Conservation (phyloP, 2,113 vertebrate genomes). For the Garra rufa region DNA sequence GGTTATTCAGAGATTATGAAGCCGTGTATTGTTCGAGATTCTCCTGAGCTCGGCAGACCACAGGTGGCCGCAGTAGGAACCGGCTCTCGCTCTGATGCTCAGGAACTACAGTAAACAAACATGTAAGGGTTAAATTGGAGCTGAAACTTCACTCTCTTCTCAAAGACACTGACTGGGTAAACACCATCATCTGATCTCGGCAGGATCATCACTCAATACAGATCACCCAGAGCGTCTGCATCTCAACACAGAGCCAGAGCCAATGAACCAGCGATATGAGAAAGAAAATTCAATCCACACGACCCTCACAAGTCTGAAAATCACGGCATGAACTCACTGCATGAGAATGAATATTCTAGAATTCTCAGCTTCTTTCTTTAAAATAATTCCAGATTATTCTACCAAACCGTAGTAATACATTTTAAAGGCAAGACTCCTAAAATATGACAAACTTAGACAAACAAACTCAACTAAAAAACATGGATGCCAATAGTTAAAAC, state of each 20-base stretch:
- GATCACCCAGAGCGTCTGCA: constrained; percentile 29
- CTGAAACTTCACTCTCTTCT: constrained; percentile 15
- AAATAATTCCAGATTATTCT: constrained; percentile 8
- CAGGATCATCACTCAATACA: constrained; percentile 45
- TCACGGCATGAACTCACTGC: neutral
- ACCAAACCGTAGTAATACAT: neutral
- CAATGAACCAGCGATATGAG: constrained; percentile 18
- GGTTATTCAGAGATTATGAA: neutral
- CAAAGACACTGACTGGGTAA: constrained; percentile 24
- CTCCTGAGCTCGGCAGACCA: neutral
- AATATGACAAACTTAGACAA: too few species aligned
- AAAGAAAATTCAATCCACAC: neutral
- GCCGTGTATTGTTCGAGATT: neutral
- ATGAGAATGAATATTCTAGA: neutral
- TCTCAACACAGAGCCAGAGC: neutral
- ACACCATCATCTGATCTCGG: constrained; percentile 50
- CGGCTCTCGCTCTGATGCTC: neutral
- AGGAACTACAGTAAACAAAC: constrained; percentile 13
- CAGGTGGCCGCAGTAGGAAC: neutral
- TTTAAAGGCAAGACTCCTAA: neutral
- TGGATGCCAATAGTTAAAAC: neutral
- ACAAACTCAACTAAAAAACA: neutral
- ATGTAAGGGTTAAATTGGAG: constrained; percentile 13
- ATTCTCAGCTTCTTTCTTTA: constrained; percentile 1
- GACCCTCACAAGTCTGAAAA: neutral